phyloP scores from a whole-genome alignment of 2,113 vertebrate species.

The Bagarius yarrelli region DNA sequence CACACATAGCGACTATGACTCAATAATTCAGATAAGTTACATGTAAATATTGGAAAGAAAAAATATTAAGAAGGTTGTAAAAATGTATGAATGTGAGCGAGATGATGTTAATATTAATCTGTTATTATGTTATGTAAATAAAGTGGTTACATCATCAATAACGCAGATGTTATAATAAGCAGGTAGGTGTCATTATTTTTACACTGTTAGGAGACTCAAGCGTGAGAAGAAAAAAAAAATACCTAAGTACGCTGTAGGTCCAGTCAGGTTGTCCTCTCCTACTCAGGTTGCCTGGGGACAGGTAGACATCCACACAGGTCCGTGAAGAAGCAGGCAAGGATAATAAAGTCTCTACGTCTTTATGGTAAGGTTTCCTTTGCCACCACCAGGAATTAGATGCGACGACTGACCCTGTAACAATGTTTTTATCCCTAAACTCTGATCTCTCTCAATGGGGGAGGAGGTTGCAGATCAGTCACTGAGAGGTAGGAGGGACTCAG shows the following conservation, averaged over 20 bases:
- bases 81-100: too few relatives aligned
- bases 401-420: constrained; percentile 52
- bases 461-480: constrained; percentile 38
- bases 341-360: not conserved
- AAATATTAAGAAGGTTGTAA: too few relatives aligned
- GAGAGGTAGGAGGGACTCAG: constrained; percentile 42
- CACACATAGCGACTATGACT: too few relatives aligned
- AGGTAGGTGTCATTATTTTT: not conserved
- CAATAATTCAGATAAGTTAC: too few relatives aligned
- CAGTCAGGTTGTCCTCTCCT: not conserved
- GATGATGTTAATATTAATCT: too few relatives aligned
- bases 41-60: too few relatives aligned
- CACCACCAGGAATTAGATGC: constrained; percentile 48
- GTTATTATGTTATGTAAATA: too few relatives aligned
- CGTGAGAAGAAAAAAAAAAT: constrained; percentile 43
- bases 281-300: constrained; percentile 2
- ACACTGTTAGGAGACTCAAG: too few relatives aligned
- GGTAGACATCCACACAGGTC: constrained; percentile 32
- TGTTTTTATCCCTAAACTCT: constrained; percentile 67
- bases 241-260: constrained; percentile 29
- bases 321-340: constrained; percentile 22
- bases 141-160: not conserved
- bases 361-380: constrained; percentile 18
- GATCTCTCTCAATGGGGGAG: constrained; percentile 63
- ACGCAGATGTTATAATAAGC: not conserved